Base-by-base conservation (phyloP, 2,888 invertebrate genomes). In the Tuta absoluta region DNA sequence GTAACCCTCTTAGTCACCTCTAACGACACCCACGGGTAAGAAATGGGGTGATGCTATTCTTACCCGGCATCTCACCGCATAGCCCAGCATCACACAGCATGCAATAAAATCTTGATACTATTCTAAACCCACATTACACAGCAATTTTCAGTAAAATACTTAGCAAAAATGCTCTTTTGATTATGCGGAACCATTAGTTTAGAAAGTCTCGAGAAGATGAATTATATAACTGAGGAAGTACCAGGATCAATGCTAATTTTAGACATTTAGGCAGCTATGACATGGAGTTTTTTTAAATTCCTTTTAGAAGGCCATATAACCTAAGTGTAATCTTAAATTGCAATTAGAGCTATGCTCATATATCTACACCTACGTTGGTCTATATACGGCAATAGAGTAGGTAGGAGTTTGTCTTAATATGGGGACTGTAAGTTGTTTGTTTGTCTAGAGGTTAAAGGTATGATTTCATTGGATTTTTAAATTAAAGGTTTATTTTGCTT, bases 271-370 rank as follows among this genome's bases (percentile, higher is more conserved):
- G 48, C 19, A 48, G 19, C 19, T 5, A 19, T 19, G 17, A 48
- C 17, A 8, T 19, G 19, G 19, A 19, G 2, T n/a, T 49, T 21
- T 19, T 19, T 21, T 17, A 28, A 21, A 10, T 17, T 51, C 51
- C 21, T 51, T 51, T 11, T 21, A 51, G 51, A 51, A 51, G 51
- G 21, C 19, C 49, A 49, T 49, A 49, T 8, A 38, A 10, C 21
- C 21, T 51, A 51, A 51, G 48, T 48, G 48, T 48, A 19, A 51
- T 23, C 51, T 23, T 51, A 51, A 51, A 23, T 51, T 51, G 19
- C 48, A 51, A 51, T 51, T 49, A 49, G 51, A 51, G 23, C 19
- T 23, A 51, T 19, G 8, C 19, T 51, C 51, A 51, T 51, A 51
- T 51, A 51, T 51, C 51, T 23, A 3, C 51, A 21, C 51, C 51